Conservation (phyloP, 2,888 invertebrate species). For the Tenthredo amoena region DNA sequence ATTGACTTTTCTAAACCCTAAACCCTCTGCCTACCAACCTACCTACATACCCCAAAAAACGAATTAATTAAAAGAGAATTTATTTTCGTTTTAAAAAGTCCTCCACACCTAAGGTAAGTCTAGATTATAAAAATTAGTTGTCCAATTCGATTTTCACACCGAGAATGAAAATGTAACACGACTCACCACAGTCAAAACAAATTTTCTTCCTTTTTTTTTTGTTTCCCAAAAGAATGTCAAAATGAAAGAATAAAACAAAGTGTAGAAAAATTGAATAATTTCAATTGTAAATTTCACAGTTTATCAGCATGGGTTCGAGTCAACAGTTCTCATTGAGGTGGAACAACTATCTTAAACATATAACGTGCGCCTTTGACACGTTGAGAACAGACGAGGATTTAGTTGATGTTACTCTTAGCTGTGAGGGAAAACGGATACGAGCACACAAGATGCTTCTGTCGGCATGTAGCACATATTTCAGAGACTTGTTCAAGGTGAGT, state of each 20-base stretch:
- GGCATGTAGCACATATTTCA: slow-evolving; percentile 91
- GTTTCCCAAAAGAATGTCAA: background rate
- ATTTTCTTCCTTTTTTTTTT: background rate
- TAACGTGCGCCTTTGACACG: slow-evolving; percentile 89
- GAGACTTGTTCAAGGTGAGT: slow-evolving; percentile 79
- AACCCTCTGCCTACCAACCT: slow-evolving; percentile 2
- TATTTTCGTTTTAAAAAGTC: background rate
- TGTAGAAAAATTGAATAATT: background rate
- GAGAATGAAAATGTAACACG: background rate
- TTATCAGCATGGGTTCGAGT: slow-evolving; percentile 80
- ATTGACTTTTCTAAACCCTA: slow-evolving; percentile 40
- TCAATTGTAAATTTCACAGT: slow-evolving; percentile 56
- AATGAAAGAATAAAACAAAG: background rate
- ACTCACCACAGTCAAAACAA: background rate
- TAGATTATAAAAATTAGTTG: background rate
- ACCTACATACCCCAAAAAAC: background rate
- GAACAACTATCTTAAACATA: slow-evolving; percentile 92
- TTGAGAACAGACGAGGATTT: slow-evolving; percentile 82
- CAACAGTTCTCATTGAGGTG: slow-evolving; percentile 92
- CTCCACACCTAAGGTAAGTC: background rate
- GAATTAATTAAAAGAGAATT: background rate
- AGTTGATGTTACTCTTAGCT: slow-evolving; percentile 92
- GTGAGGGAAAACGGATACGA: slow-evolving; percentile 90
- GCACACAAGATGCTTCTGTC: slow-evolving; percentile 93
- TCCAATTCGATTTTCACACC: background rate